Conservation (phyloP, 2,797 vertebrate species). For the Pogoniulus pusillus region DNA sequence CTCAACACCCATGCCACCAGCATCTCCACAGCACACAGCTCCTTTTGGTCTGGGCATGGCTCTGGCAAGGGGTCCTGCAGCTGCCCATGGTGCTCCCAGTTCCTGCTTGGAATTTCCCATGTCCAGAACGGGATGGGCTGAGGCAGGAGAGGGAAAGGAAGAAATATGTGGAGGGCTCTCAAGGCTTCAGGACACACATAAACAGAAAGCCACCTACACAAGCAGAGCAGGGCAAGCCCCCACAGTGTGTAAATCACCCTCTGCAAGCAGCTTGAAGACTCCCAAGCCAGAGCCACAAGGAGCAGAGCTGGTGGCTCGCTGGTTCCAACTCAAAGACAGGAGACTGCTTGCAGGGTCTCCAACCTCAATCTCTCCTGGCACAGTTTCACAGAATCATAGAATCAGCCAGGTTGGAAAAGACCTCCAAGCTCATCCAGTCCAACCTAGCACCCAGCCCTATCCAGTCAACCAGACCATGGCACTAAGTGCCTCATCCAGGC, state of each 20-base stretch:
- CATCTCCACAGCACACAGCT: rapidly evolving
- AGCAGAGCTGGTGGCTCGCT: rapidly evolving
- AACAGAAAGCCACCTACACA: background rate
- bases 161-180: background rate
- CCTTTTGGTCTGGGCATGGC: too few species aligned
- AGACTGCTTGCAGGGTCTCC: background rate
- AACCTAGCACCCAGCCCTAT: too few species aligned
- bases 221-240: background rate
- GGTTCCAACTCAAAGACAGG: rapidly evolving
- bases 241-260: background rate
- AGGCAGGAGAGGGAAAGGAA: background rate
- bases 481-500: too few species aligned
- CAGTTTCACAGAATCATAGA: too few species aligned
- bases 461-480: too few species aligned
- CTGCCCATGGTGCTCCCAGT: background rate
- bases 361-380: too few species aligned
- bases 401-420: too few species aligned
- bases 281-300: rapidly evolving
- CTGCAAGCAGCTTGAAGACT: background rate
- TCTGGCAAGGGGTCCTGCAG: background rate
- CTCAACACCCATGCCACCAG: background rate
- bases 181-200: background rate
- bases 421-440: too few species aligned
- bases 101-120: rapidly evolving
- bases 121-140: background rate